These are phyloP conservation scores for Orussus abietinus DNA, from an alignment of 1,140 invertebrate species.

Conservation along the genomic window DNA sequence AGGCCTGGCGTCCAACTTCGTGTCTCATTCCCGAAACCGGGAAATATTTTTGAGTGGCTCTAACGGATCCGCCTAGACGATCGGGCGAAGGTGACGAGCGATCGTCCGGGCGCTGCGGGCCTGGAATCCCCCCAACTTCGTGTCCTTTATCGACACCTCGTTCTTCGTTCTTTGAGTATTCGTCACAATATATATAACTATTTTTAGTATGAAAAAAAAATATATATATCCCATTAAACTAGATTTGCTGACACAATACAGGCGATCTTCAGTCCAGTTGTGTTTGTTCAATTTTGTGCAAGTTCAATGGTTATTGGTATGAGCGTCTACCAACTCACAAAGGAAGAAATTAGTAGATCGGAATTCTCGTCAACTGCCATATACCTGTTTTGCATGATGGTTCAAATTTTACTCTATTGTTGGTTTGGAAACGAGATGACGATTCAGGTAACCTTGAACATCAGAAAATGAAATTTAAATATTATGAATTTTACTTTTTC, in stretches of 20 bases:
- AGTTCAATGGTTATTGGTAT: constrained; percentile 22
- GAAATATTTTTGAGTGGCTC: no score
- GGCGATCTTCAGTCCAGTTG: constrained; percentile 14
- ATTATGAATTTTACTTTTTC: not conserved
- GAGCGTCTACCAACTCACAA: constrained; percentile 20
- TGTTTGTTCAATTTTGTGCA: constrained; percentile 23
- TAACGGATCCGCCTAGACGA: no score
- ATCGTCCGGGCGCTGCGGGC: no score
- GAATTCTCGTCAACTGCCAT: constrained; percentile 10
- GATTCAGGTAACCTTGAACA: constrained; percentile 16
- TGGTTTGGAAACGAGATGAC: constrained; percentile 26
- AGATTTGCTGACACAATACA: constrained; percentile 23
- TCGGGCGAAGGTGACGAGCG: no score
- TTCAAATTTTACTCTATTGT: constrained; percentile 29
- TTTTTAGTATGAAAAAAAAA: constrained; percentile 4
- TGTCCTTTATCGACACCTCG: no score
- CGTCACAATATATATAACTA: no score
- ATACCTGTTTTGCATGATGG: constrained; percentile 18
- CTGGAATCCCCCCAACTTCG: no score
- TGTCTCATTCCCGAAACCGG: no score
- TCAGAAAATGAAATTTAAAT: not conserved
- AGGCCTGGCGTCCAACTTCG: no score
- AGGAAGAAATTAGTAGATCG: not conserved
- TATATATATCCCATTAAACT: constrained; percentile 10
- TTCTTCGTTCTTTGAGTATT: no score